A percentile compares a stretch with the other conserved stretches of the same genome.
phyloP scores from a whole-genome alignment of 2,888 invertebrate genomes.

The Callyntrura sp. region DNA sequence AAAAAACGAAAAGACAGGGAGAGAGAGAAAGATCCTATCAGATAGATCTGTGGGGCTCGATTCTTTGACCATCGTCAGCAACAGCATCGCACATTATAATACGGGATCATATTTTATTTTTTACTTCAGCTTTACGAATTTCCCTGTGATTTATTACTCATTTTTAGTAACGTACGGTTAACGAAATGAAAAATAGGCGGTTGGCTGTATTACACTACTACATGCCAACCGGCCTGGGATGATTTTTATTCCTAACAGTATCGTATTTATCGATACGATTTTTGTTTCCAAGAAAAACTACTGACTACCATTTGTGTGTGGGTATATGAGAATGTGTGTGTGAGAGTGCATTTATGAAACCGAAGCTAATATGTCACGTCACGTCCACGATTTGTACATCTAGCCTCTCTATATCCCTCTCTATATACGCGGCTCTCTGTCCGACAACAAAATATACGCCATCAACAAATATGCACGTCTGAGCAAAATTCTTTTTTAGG shows the following conservation, averaged over 20 bases:
- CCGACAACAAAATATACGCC: conserved; percentile 24
- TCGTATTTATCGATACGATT: too few species aligned
- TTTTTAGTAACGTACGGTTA: not conserved
- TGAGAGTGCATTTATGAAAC: not conserved
- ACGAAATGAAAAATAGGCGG: not conserved
- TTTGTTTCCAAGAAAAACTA: not conserved
- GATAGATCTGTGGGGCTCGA: conserved; percentile 3
- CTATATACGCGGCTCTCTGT: not conserved
- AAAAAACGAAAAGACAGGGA: not conserved
- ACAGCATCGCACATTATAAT: not conserved
- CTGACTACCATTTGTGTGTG: not conserved
- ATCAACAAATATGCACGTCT: conserved; percentile 13
- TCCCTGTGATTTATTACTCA: conserved; percentile 11
- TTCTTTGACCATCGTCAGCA: not conserved
- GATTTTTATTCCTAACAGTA: too few species aligned
- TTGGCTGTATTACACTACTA: too few species aligned
- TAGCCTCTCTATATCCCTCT: not conserved
- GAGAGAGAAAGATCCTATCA: conserved; percentile 4
- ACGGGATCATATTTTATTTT: conserved; percentile 29
- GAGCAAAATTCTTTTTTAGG: not conserved
- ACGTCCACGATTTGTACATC: not conserved
- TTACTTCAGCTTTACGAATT: conserved; percentile 4
- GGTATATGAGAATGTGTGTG: conserved; percentile 4
- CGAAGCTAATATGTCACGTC: conserved; percentile 20
- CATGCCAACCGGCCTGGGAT: too few species aligned